A percentile compares a stretch with the other conserved stretches of the same genome.
Conservation (phyloP, 1,140 invertebrate genomes). For the Pachyrhynchus sulphureomaculatus region DNA sequence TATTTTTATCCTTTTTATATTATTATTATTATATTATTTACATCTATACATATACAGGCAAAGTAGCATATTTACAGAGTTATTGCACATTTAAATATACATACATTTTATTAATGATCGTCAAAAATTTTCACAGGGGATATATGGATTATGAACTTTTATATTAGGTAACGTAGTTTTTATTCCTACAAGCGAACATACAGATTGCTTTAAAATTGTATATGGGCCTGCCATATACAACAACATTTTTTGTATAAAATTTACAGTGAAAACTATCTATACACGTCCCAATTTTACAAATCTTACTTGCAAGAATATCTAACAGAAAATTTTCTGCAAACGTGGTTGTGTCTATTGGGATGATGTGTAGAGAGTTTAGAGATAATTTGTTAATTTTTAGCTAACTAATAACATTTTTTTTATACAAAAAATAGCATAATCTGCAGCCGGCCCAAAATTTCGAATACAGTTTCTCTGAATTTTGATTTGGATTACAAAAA, state of each 20-base stretch:
- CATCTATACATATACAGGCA: conserved; percentile 51
- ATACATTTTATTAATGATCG: conserved; percentile 35
- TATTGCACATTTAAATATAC: conserved; percentile 53
- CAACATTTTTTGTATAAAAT: too few relatives aligned
- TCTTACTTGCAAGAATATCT: background rate
- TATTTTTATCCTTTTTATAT: conserved; percentile 34
- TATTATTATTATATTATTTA: conserved; percentile 38
- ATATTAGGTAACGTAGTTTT: conserved; percentile 25
- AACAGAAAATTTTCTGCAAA: too few relatives aligned
- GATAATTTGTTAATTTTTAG: too few relatives aligned
- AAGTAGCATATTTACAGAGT: conserved; percentile 49
- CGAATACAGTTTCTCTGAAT: background rate
- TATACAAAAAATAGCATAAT: background rate
- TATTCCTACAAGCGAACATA: conserved; percentile 25
- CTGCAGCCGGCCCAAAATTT: background rate
- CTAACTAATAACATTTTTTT: too few relatives aligned
- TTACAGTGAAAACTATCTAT: background rate
- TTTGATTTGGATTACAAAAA: conserved; percentile 34
- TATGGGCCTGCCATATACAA: too few relatives aligned
- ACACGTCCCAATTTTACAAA: background rate
- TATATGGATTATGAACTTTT: conserved; percentile 17
- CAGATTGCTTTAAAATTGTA: background rate
- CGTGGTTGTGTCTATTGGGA: too few relatives aligned
- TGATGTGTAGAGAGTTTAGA: too few relatives aligned
- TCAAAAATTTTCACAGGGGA: conserved; percentile 16